Conservation (phyloP, 2,888 invertebrate species). For the Cheilosia pagana region DNA sequence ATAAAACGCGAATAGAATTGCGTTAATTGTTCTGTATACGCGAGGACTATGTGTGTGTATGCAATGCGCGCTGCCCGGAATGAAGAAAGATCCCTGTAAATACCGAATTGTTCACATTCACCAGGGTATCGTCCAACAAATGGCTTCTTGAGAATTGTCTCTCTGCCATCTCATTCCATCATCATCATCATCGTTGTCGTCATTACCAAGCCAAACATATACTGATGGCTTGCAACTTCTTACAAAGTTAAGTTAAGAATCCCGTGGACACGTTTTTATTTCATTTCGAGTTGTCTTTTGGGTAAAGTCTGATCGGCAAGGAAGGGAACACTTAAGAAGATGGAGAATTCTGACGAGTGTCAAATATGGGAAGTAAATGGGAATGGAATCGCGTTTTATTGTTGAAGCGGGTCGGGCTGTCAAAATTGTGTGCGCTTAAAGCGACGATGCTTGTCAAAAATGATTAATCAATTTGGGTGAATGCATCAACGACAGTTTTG, state of each 20-base stretch:
- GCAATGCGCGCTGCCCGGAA: background rate
- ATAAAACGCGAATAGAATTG: slow-evolving; percentile 72
- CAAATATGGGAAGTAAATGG: no score
- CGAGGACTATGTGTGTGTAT: slow-evolving; percentile 20
- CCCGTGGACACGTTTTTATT: slow-evolving; percentile 37
- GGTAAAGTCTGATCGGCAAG: slow-evolving; percentile 31
- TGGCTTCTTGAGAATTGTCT: slow-evolving; percentile 30
- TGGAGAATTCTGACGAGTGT: no score
- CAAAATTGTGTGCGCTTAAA: no score
- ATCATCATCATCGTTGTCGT: slow-evolving; percentile 38
- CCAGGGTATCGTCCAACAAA: slow-evolving; percentile 55
- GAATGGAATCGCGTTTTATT: no score
- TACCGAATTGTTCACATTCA: slow-evolving; percentile 22
- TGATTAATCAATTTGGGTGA: no score
- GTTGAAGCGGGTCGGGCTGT: no score
- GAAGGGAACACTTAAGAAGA: background rate
- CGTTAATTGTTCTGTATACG: slow-evolving; percentile 65
- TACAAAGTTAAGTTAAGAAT: slow-evolving; percentile 31
- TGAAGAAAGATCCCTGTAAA: slow-evolving; percentile 3
- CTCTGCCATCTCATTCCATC: slow-evolving; percentile 28
- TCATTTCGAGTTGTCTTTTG: slow-evolving; percentile 4
- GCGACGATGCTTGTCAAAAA: no score
- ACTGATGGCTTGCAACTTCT: slow-evolving; percentile 50
- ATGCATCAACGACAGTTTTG: no score
- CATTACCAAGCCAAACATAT: slow-evolving; percentile 48